Conservation (phyloP, 2,797 vertebrate genomes). For the Luscinia megarhynchos region DNA sequence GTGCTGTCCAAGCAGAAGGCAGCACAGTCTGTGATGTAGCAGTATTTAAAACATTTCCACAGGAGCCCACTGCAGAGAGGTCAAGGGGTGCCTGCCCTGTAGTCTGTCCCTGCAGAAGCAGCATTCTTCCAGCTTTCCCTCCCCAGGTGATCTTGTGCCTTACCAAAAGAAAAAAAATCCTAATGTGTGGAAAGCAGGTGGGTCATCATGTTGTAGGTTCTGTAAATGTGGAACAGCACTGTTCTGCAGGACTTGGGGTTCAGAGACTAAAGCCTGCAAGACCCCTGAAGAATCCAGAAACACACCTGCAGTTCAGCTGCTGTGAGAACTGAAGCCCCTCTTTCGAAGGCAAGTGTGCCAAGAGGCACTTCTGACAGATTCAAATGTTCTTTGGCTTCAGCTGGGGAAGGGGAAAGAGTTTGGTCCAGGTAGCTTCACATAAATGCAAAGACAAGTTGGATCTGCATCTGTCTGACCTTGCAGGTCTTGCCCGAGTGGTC, state of each 20-base stretch:
- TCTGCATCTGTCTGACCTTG: neutral
- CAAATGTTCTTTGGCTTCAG: fast-evolving
- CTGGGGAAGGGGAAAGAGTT: neutral
- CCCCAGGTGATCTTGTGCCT: neutral
- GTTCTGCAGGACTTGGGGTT: neutral
- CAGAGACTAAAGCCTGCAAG: neutral
- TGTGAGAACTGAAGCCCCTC: neutral
- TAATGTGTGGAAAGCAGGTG: neutral
- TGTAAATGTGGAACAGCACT: neutral
- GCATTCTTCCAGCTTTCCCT: neutral
- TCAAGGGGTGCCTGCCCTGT: neutral
- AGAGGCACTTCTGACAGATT: neutral
- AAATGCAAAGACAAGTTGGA: neutral
- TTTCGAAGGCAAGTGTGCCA: neutral
- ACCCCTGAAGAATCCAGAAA: neutral
- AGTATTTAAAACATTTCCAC: neutral
- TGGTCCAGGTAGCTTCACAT: neutral
- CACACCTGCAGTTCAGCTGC: neutral
- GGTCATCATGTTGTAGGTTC: neutral
- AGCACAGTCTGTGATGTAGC: neutral
- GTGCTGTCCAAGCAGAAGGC: neutral
- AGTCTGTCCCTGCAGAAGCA: neutral
- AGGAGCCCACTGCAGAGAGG: neutral
- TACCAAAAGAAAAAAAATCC: neutral
- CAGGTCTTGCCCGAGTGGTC: neutral